Percentiles rank a stretch among this genome's conserved stretches.
Evolutionary conservation across 1,140 invertebrate genomes (phyloP).

Genomic region (Sinella curviseta): DNA sequence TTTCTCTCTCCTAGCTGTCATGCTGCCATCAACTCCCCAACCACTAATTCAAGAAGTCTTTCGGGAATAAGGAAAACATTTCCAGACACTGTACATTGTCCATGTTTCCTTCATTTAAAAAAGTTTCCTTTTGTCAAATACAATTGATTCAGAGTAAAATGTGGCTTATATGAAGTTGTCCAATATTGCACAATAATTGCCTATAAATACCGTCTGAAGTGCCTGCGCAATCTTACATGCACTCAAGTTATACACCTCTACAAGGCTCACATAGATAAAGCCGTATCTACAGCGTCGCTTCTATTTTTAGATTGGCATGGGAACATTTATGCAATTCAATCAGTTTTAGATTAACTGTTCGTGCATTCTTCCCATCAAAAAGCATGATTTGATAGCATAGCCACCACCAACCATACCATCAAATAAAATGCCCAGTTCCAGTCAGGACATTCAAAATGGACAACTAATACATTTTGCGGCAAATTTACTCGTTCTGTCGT

Average conservation of each 20-base stretch:
- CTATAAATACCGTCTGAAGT: too few relatives aligned
- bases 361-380: not conserved
- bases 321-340: slow-evolving; percentile 19
- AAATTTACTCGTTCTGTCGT: not conserved
- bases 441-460: not conserved
- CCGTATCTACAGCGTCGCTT: too few relatives aligned
- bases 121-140: not conserved
- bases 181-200: too few relatives aligned
- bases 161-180: too few relatives aligned
- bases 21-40: not conserved
- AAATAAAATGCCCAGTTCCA: slow-evolving; percentile 5
- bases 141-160: not conserved
- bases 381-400: not conserved
- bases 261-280: too few relatives aligned
- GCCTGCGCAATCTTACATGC: too few relatives aligned
- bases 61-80: not conserved
- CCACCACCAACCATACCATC: not conserved
- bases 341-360: not conserved
- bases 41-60: not conserved
- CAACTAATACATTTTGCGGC: not conserved
- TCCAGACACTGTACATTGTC: not conserved
- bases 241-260: too few relatives aligned
- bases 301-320: too few relatives aligned
- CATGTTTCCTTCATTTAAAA: not conserved
- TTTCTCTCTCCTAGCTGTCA: not conserved